phyloP scores from a whole-genome alignment of 2,888 invertebrate genomes.

The Sinelater perroti region DNA sequence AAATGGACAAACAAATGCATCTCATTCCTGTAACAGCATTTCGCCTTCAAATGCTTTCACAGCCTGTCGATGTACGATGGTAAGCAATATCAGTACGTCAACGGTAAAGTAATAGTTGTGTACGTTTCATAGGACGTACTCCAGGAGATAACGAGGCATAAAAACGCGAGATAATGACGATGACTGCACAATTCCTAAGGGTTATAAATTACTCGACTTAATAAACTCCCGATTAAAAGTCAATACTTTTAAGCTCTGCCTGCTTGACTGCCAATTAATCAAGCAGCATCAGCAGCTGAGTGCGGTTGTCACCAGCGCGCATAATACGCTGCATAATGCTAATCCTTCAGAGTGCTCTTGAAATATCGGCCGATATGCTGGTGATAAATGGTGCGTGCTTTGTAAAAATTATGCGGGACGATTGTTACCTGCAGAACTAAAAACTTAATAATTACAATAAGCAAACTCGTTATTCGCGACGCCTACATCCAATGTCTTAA shows the following conservation, averaged over 20 bases:
- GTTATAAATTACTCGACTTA: conserved; percentile 37
- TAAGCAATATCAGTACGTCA: conserved; percentile 12
- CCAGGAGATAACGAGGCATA: conserved; percentile 19
- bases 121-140: conserved; percentile 21
- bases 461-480: too few species aligned
- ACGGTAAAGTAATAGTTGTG: conserved; percentile 7
- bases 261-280: conserved; percentile 13
- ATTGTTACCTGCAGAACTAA: too few species aligned
- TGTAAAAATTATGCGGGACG: too few species aligned
- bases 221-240: conserved; percentile 34
- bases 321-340: not conserved
- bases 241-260: conserved; percentile 18
- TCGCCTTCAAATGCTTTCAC: too few species aligned
- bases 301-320: not conserved
- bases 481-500: too few species aligned
- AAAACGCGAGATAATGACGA: conserved; percentile 35
- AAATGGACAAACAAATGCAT: too few species aligned
- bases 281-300: conserved; percentile 2
- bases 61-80: too few species aligned
- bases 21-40: too few species aligned
- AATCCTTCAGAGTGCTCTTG: conserved; percentile 1
- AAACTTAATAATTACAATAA: too few species aligned
- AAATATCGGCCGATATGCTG: too few species aligned
- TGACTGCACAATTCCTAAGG: conserved; percentile 36
- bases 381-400: too few species aligned